Conservation (phyloP, 2,888 invertebrate species). For the Nomada hirtipes region DNA sequence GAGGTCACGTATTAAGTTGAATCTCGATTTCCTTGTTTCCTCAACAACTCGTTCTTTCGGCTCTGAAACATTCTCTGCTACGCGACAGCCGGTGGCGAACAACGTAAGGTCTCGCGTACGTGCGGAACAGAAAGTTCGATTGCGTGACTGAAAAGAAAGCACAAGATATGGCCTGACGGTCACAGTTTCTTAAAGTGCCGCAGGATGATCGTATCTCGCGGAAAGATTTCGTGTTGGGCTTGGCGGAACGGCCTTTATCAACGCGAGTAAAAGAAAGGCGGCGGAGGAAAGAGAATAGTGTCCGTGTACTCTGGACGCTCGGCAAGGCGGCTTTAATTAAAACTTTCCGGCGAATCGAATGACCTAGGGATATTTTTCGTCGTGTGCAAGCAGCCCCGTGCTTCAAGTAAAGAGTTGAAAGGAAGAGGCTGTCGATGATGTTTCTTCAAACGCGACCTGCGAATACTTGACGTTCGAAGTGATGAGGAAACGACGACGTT, state of each 20-base stretch:
- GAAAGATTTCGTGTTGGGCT: conserved; percentile 47
- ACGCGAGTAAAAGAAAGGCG: conserved; percentile 26
- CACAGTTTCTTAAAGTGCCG: conserved; percentile 45
- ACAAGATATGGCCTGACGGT: conserved; percentile 9
- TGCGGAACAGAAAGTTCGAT: conserved; percentile 33
- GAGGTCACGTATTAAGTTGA: not conserved
- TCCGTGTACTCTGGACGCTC: conserved; percentile 35
- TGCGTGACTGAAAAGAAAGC: conserved; percentile 23
- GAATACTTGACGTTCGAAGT: conserved; percentile 26
- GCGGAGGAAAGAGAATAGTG: conserved; percentile 21
- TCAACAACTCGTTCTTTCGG: not conserved
- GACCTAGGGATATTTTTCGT: conserved; percentile 54
- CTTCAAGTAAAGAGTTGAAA: not conserved
- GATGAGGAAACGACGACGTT: not conserved
- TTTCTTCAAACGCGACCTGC: conserved; percentile 29
- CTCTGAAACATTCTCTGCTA: not conserved
- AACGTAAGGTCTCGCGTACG: not conserved
- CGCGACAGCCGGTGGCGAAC: not conserved
- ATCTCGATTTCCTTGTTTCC: not conserved
- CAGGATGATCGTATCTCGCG: conserved; percentile 37
- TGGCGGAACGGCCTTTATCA: conserved; percentile 33
- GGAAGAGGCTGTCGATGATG: conserved; percentile 3
- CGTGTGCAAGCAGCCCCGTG: conserved; percentile 27
- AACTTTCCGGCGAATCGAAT: conserved; percentile 58
- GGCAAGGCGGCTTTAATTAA: conserved; percentile 68